phyloP scores from a whole-genome alignment of 37 sponge, comb jelly and placozoan genomes.

The Cliona cf. orientalis region DNA sequence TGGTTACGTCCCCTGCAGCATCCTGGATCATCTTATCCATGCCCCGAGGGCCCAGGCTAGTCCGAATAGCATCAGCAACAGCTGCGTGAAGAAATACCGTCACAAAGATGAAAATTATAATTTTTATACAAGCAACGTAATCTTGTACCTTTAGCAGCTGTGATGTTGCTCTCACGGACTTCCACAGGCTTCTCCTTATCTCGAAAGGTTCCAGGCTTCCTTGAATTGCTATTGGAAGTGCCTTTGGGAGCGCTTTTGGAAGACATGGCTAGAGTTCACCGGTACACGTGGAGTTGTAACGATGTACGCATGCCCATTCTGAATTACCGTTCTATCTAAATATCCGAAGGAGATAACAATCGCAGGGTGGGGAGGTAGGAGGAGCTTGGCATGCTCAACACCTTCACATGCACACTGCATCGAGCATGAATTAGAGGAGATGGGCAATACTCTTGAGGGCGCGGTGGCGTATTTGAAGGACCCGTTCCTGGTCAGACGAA shows the following conservation, averaged over 20 bases:
- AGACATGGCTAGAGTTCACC: neutral
- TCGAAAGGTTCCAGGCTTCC: conserved; percentile 45
- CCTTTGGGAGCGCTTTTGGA: conserved; percentile 7
- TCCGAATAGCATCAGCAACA: conserved; percentile 97
- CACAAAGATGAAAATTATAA: neutral
- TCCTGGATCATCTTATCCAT: conserved; percentile 99
- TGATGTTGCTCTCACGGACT: conserved; percentile 91
- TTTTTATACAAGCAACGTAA: neutral
- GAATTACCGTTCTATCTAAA: no score
- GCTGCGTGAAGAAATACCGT: conserved; percentile 46
- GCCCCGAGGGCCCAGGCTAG: conserved; percentile 99
- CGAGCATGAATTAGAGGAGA: no score
- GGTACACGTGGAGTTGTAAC: conserved; percentile 11
- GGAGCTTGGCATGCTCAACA: no score
- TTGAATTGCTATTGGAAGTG: neutral
- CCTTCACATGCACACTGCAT: no score
- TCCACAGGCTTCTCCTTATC: conserved; percentile 94
- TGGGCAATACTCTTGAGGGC: conserved; percentile 51
- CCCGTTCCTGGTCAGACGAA: conserved; percentile 58
- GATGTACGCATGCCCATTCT: no score
- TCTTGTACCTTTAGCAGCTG: conserved; percentile 91
- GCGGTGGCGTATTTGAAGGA: conserved; percentile 44
- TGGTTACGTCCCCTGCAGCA: conserved; percentile 92
- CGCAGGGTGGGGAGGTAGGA: no score
- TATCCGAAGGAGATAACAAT: no score